These are phyloP conservation scores for Neotoxoptera formosana DNA, from an alignment of 1,140 invertebrate genomes.

Conservation along the genomic window DNA sequence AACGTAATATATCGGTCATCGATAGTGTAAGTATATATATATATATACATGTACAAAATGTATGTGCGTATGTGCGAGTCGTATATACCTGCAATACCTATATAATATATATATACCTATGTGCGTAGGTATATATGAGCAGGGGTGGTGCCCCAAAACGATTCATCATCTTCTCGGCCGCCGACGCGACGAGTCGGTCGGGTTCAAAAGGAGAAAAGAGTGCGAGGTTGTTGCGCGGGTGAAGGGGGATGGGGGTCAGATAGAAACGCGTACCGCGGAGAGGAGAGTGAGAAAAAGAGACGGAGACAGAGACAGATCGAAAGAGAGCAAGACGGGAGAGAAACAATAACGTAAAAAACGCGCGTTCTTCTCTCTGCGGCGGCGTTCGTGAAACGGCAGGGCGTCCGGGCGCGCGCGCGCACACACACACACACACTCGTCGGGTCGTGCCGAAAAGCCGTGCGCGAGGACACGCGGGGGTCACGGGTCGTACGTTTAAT, in stretches of 20 bases:
- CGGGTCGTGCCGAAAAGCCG: constrained; percentile 56
- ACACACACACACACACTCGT: background rate
- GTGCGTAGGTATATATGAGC: background rate
- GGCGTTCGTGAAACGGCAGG: constrained; percentile 54
- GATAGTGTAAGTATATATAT: background rate
- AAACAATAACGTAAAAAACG: constrained; percentile 57
- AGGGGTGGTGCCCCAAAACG: constrained; percentile 49
- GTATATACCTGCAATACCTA: background rate
- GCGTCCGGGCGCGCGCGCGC: background rate
- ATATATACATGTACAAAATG: background rate
- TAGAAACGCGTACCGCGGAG: background rate
- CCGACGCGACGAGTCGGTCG: constrained; percentile 32
- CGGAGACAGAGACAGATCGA: background rate
- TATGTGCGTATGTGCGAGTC: background rate
- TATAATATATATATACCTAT: too few relatives aligned
- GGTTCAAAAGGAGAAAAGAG: constrained; percentile 53
- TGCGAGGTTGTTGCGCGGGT: background rate
- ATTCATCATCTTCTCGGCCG: constrained; percentile 50
- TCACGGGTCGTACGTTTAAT: constrained; percentile 49
- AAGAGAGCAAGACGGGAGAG: constrained; percentile 28
- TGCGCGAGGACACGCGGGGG: constrained; percentile 42
- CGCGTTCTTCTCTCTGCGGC: constrained; percentile 15
- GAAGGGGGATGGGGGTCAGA: background rate
- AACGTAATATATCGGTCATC: background rate
- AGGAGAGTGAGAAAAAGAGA: constrained; percentile 22